Base-by-base conservation (phyloP, 2,113 vertebrate species). In the Pseudorasbora parva region DNA sequence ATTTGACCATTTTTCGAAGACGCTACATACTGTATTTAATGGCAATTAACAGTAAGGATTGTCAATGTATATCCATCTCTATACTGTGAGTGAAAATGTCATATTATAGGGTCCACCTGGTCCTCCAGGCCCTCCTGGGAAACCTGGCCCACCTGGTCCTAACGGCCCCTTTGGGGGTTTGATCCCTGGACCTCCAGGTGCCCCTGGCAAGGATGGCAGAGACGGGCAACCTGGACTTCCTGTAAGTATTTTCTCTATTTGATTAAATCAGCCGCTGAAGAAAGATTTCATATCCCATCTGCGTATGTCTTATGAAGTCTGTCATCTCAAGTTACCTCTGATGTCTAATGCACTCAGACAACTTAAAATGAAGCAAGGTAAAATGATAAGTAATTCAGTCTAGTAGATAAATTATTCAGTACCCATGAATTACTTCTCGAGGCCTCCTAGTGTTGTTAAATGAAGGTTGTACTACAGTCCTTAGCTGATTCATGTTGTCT, bases 121-220 rank as follows among this genome's bases (percentile, higher is more conserved):
- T 2, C 95, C 91, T 23, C 95, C 96, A 0, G 97, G 96, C 1
- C 95, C 95, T 76, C 95, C 95, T 0, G 97, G 95, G 76, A 91
- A 92, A 81, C 96, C 95, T 62, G 95, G 93, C 74, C 93, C 92
- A 0, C 87, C 92, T 57, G 92, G 90, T 79, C 51, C 82, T 54
- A 54, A 73, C 8, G 43, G 27, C 12, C 30, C 89, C 85, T 85
- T 89, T 84, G 83, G 78, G 3, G 87, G 68, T 49, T 11, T 81
- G 1, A 23, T 84, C 57, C 56, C 87, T 3, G 87, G 86, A 9
- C 15, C 86, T 25, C 27, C 93, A 47, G 95, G 95, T 8, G 77
- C 90, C 27, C 93, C 96, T 84, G 96, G 95, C 8, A 87, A 89
- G 85, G 92, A 86, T 54, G 89, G 89, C 25, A 72, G 27, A 25